Conservation (phyloP, 2,888 invertebrate genomes). For the Pollenia amentaria region DNA sequence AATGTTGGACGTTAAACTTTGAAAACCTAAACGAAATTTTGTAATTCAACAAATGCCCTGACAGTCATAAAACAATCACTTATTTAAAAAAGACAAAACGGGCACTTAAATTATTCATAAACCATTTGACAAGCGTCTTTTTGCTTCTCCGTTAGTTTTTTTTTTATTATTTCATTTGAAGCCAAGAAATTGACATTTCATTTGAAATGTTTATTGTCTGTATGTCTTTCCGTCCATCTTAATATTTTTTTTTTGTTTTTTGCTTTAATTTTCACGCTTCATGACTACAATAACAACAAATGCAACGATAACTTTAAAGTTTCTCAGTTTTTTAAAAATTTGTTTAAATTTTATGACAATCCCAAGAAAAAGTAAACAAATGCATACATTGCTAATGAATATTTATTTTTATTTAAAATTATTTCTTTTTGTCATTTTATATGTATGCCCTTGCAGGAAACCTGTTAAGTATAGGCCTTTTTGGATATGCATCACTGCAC, state of each 20-base stretch:
- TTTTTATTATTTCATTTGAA: background rate
- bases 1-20: background rate
- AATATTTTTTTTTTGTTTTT: constrained; percentile 28
- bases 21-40: constrained; percentile 42
- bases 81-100: constrained; percentile 6
- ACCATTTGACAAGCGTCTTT: constrained; percentile 38
- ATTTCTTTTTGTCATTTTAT: no score
- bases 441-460: no score
- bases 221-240: constrained; percentile 23
- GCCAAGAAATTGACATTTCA: constrained; percentile 19
- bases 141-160: constrained; percentile 7
- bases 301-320: constrained; percentile 18
- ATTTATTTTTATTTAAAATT: constrained; percentile 5
- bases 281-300: constrained; percentile 17
- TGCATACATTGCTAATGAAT: background rate
- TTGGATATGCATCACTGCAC: no score
- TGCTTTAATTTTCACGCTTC: constrained; percentile 44
- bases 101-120: constrained; percentile 63
- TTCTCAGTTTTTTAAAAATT: constrained; percentile 60
- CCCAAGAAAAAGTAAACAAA: background rate
- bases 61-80: constrained; percentile 59
- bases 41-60: constrained; percentile 49
- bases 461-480: no score
- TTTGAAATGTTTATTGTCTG: constrained; percentile 45
- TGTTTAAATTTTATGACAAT: constrained; percentile 61